Conservation (phyloP, 1,140 invertebrate genomes). For the Caenorhabditis elegans region WBcel235 BX284606.5:4176001-4176500, state of each 20-base stretch:
- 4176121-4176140: background rate
- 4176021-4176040: background rate
- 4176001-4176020: conserved; percentile 1
- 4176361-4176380: conserved; percentile 1
- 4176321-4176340: conserved; percentile 21
- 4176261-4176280: background rate
- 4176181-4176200: background rate
- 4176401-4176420: background rate
- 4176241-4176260: background rate
- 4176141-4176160: background rate
- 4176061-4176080: conserved; percentile 6
- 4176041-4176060: background rate
- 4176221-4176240: conserved; percentile 10
- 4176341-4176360: conserved; percentile 39
- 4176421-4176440: background rate
- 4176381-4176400: background rate
- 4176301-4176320: conserved; percentile 43
- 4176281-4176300: conserved; percentile 41
- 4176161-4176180: background rate
- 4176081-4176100: conserved; percentile 20
- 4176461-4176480: background rate
- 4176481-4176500: conserved; percentile 19
- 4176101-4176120: conserved; percentile 11
- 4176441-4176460: background rate
- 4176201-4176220: background rate